A percentile compares a stretch with the other conserved stretches of the same genome.
Evolutionary conservation across 2,113 vertebrate genomes (phyloP).

Genomic region (Sceloporus undulatus): DNA sequence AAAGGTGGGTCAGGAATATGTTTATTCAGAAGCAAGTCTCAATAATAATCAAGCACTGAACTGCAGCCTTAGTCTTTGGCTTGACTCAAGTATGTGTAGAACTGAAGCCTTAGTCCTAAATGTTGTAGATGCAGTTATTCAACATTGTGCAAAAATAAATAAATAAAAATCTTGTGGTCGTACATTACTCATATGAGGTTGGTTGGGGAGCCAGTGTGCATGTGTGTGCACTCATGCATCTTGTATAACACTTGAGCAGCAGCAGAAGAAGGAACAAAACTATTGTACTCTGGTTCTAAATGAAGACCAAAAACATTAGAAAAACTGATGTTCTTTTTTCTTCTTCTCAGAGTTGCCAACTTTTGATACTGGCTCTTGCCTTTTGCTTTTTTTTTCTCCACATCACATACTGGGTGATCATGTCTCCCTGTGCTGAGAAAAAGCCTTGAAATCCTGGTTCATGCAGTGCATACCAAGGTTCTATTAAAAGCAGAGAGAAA

Average conservation of each 20-base stretch:
- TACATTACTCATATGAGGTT: background rate
- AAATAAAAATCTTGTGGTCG: background rate
- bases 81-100: background rate
- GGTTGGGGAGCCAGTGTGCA: background rate
- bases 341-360: background rate
- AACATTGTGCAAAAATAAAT: background rate
- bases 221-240: background rate
- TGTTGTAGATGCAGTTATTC: background rate
- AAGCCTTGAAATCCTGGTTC: background rate
- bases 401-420: constrained; percentile 3
- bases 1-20: too few species aligned
- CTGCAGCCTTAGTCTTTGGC: too few species aligned
- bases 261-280: background rate
- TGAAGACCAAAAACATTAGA: background rate
- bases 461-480: background rate
- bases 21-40: too few species aligned
- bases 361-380: background rate
- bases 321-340: background rate
- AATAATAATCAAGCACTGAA: too few species aligned
- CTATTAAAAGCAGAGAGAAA: background rate
- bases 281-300: background rate
- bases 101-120: background rate
- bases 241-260: background rate
- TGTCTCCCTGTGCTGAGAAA: background rate
- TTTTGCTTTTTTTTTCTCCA: background rate